These are phyloP conservation scores for Campoplex nolae DNA, from an alignment of 2,888 invertebrate species.

Conservation along the genomic window DNA sequence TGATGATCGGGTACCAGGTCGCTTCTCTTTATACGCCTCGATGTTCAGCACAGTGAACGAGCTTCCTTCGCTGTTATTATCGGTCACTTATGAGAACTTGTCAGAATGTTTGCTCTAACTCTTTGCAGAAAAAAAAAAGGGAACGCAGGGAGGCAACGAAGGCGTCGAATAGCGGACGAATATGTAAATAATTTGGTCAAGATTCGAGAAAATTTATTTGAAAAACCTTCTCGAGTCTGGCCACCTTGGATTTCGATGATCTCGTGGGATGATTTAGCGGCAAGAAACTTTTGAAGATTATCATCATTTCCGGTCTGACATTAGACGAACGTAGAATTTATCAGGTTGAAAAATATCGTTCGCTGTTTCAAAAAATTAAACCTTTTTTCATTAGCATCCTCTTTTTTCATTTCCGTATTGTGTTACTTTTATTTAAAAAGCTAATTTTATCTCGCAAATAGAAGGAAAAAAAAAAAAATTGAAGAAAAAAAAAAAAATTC, in stretches of 20 bases:
- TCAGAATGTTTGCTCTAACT: conserved; percentile 75
- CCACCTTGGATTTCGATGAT: background rate
- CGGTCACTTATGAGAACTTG: conserved; percentile 75
- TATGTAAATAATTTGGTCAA: conserved; percentile 55
- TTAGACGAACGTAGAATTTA: background rate
- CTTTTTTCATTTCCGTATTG: conserved; percentile 12
- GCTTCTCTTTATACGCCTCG: conserved; percentile 68
- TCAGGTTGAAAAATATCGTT: background rate
- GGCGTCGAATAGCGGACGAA: background rate
- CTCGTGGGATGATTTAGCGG: background rate
- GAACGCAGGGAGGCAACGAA: background rate
- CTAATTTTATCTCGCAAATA: background rate
- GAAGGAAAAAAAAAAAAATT: background rate
- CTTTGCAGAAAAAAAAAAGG: conserved; percentile 72
- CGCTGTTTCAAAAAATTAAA: background rate
- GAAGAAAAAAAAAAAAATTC: background rate
- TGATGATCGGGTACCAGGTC: conserved; percentile 57
- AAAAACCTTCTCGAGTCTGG: background rate
- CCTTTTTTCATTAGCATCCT: conserved; percentile 8
- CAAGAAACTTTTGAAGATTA: background rate
- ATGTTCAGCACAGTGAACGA: conserved; percentile 71
- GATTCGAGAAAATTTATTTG: conserved; percentile 25
- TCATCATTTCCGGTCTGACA: background rate
- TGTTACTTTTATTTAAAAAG: conserved; percentile 2
- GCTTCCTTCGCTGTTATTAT: conserved; percentile 76